phyloP scores from a whole-genome alignment of 1,140 invertebrate species.

The Bilobella aurantiaca region DNA sequence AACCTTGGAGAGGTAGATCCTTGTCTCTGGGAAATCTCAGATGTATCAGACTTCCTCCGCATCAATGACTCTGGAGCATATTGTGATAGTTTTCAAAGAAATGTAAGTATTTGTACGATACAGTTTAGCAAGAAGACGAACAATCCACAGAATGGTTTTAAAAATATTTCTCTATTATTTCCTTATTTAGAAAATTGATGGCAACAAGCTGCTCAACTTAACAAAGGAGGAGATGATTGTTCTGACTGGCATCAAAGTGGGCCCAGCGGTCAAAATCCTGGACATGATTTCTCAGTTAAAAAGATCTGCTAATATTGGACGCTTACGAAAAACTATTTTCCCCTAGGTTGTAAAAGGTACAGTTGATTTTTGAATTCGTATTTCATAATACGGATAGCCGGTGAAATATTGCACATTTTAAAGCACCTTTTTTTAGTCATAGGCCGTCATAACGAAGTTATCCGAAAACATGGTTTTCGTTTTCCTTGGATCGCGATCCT shows the following conservation, averaged over 20 bases:
- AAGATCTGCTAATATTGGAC: constrained; percentile 65
- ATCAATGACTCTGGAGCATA: constrained; percentile 82
- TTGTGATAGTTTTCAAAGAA: constrained; percentile 69
- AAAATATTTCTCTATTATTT: constrained; percentile 20
- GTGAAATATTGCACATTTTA: too few relatives aligned
- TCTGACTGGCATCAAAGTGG: constrained; percentile 82
- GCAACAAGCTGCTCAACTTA: constrained; percentile 62
- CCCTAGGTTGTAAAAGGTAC: too few relatives aligned
- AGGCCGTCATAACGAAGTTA: too few relatives aligned
- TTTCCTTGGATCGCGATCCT: too few relatives aligned
- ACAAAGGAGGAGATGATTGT: constrained; percentile 82
- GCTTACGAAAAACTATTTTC: constrained; percentile 39
- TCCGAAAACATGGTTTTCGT: too few relatives aligned
- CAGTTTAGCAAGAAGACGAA: too few relatives aligned
- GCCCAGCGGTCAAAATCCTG: constrained; percentile 83
- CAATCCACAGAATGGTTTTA: too few relatives aligned
- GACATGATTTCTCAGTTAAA: constrained; percentile 80
- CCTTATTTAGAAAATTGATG: constrained; percentile 58
- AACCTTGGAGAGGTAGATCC: constrained; percentile 50
- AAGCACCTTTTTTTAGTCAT: too few relatives aligned
- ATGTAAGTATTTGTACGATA: constrained; percentile 42
- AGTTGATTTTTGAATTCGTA: too few relatives aligned
- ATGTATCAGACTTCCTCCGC: constrained; percentile 75
- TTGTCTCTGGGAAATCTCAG: constrained; percentile 65
- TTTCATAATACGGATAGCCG: too few relatives aligned